Conservation (phyloP, 1,140 invertebrate genomes). For the Wasmannia auropunctata region DNA sequence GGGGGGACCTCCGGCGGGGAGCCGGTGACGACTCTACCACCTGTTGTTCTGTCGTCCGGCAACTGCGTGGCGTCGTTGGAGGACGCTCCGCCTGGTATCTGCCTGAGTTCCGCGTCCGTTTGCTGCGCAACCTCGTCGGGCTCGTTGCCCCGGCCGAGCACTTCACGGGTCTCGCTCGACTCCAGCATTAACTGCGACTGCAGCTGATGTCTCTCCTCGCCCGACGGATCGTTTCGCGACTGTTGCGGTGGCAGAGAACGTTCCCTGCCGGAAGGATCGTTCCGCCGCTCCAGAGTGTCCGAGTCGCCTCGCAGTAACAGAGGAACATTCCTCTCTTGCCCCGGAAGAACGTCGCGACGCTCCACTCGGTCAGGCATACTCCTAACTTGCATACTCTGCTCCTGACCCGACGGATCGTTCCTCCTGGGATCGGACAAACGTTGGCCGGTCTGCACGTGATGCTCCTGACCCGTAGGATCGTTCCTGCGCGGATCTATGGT, state of each 20-base stretch:
- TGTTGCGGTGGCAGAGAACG: constrained; percentile 78
- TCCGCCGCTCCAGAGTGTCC: constrained; percentile 79
- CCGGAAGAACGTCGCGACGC: constrained; percentile 81
- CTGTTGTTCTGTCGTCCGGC: constrained; percentile 73
- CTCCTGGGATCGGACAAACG: constrained; percentile 77
- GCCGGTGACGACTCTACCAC: constrained; percentile 81
- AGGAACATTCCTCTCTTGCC: constrained; percentile 78
- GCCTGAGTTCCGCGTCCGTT: constrained; percentile 75
- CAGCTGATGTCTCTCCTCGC: constrained; percentile 76
- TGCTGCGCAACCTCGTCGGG: constrained; percentile 73
- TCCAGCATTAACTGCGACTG: constrained; percentile 74
- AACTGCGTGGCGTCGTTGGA: constrained; percentile 74
- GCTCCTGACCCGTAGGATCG: constrained; percentile 83
- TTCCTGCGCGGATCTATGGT: constrained; percentile 81
- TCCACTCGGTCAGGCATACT: constrained; percentile 78
- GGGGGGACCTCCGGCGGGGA: constrained; percentile 79
- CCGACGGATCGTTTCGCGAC: constrained; percentile 82
- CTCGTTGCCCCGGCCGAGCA: constrained; percentile 81
- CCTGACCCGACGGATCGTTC: constrained; percentile 82
- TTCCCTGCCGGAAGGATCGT: constrained; percentile 83
- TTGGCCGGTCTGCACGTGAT: constrained; percentile 75
- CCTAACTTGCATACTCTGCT: constrained; percentile 72
- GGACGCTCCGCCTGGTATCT: constrained; percentile 82
- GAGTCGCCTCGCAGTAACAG: constrained; percentile 70
- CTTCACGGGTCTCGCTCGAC: constrained; percentile 76